Base-by-base conservation (phyloP, 2,113 vertebrate genomes). In the Passer domesticus region DNA sequence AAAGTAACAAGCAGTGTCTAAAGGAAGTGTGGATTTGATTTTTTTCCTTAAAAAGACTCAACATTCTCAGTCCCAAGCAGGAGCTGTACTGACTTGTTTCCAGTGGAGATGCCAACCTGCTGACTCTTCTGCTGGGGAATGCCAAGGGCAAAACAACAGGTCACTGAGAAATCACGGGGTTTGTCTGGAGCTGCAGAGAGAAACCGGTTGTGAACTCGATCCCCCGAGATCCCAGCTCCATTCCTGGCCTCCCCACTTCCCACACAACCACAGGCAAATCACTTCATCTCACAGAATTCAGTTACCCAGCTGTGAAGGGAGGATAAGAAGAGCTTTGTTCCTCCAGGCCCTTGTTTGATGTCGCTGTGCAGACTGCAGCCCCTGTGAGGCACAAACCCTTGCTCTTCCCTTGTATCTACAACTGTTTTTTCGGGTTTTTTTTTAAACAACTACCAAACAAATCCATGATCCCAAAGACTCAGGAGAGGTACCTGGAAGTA, bases 91-190 rank as follows among this genome's bases (percentile, higher is more conserved):
- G 55, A 20, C 69, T 81, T 85, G 25, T 60, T 83, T 85, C 43
- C 82, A 53, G 59, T 8, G 39, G 63, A 94, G 63, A 53, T 46
- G 58, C 77, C 43, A 66, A 59, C 76, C 59, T 4, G 10, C 77
- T 79, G 75, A 41, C 60, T 33, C 63, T 76, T 73, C 56, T 87
- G 55, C 63, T 69, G 88, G 46, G 59, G 41, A 87, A 85, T 15
- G 92, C 88, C 90, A 53, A 24, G 25, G 75, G 88, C 88, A 83
- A 80, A 94, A 93, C 87, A 90, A 79, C 31, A 80, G 83, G 79
- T 77, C 83, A 70, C 46, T 15, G 72, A 60, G 47, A 87, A 83
- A 83, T 13, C 79, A 55, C 55, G 27, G 46, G 52, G 37, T 46
- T 89, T 73, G 49, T 89, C 69, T 60, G 59, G 47, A 92, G 70